Percentiles rank a stretch among this genome's conserved stretches.
Conservation (phyloP, 2,113 vertebrate genomes). For the Ranitomeya variabilis region DNA sequence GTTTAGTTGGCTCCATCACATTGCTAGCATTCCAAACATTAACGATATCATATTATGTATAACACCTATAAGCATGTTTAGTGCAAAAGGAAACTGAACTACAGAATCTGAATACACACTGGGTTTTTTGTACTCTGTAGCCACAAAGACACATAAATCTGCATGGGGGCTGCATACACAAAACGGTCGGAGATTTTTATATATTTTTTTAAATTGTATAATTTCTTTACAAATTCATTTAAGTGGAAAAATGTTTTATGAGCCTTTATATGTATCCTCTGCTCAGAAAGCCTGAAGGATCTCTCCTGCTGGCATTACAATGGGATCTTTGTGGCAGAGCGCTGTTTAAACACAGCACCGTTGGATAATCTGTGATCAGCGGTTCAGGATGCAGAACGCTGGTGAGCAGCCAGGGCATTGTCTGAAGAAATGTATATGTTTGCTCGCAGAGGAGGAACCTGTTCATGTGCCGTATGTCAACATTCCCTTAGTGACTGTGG, state of each 20-base stretch:
- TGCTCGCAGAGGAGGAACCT: background rate
- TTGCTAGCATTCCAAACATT: no score
- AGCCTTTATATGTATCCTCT: no score
- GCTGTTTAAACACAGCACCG: background rate
- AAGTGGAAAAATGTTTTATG: no score
- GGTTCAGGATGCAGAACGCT: constrained; percentile 3
- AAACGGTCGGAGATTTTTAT: background rate
- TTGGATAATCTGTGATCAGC: constrained; percentile 20
- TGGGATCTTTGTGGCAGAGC: constrained; percentile 16
- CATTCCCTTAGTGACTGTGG: background rate
- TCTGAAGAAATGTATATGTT: constrained; percentile 11
- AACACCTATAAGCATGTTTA: no score
- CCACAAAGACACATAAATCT: background rate
- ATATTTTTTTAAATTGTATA: no score
- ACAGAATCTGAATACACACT: no score
- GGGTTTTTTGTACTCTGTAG: no score
- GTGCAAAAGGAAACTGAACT: no score
- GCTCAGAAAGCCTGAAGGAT: background rate
- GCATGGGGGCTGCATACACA: background rate
- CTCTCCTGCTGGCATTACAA: background rate
- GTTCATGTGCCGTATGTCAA: background rate
- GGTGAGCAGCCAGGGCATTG: background rate
- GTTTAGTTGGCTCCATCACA: no score
- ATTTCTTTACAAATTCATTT: no score
- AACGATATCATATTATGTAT: no score